Conservation (phyloP, 2,113 vertebrate genomes). For the Jaculus jaculus region DNA sequence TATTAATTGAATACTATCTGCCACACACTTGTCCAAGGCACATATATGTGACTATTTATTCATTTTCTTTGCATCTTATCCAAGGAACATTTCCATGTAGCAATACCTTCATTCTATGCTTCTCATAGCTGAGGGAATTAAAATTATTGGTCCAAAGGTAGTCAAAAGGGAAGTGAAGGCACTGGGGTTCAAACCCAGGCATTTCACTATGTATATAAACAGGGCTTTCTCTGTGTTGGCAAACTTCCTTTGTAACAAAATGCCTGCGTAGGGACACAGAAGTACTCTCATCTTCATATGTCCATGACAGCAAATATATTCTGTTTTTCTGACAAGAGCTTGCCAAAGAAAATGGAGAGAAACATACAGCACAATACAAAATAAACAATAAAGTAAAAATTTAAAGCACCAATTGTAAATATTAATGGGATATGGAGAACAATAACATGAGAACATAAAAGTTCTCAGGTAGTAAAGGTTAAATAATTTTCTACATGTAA, state of each 20-base stretch:
- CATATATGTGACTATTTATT: not conserved
- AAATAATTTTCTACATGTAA: not conserved
- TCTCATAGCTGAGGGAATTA: not conserved
- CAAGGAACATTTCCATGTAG: not conserved
- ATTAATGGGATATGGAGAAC: constrained; percentile 24
- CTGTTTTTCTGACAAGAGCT: not conserved
- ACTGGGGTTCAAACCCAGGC: not conserved
- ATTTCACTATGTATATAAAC: too few relatives aligned
- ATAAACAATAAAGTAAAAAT: not conserved
- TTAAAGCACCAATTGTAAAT: not conserved
- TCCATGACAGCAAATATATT: not conserved
- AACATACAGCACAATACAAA: not conserved
- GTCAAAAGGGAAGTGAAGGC: not conserved
- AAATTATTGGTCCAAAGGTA: not conserved
- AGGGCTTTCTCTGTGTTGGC: not conserved
- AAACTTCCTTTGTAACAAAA: not conserved
- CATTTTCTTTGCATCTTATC: not conserved
- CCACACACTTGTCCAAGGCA: not conserved
- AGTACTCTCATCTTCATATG: not conserved
- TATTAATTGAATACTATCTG: constrained; percentile 15
- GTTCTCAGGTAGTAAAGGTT: not conserved
- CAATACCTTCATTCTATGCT: not conserved
- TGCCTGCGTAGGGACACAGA: not conserved
- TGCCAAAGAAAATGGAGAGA: not conserved
- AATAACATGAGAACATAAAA: not conserved